Conservation (phyloP, 2,888 invertebrate genomes). For the Euzetes globulus region DNA sequence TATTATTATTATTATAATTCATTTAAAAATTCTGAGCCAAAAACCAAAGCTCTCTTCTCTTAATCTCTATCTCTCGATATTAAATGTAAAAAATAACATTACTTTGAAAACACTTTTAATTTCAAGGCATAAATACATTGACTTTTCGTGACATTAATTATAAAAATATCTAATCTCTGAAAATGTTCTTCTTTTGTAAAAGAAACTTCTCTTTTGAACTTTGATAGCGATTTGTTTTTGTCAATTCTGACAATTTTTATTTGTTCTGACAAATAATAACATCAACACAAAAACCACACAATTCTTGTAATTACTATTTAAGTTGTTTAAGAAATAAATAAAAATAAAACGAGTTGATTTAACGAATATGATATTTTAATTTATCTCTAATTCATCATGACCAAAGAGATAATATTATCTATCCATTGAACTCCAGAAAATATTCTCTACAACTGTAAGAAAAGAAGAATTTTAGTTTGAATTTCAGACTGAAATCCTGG, state of each 20-base stretch:
- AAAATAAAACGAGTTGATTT: too few species aligned
- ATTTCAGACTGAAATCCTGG: too few species aligned
- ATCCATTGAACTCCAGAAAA: too few species aligned
- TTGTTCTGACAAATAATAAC: not conserved
- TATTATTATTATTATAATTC: not conserved
- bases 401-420: too few species aligned
- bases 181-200: constrained; percentile 18
- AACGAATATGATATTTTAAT: too few species aligned
- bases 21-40: not conserved
- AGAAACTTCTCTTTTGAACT: not conserved
- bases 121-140: not conserved
- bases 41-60: not conserved
- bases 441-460: too few species aligned
- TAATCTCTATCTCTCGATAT: not conserved
- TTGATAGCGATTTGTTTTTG: not conserved
- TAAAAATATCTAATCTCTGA: not conserved
- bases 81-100: not conserved
- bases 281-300: not conserved
- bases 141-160: not conserved
- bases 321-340: too few species aligned
- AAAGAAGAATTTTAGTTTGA: too few species aligned
- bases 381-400: too few species aligned
- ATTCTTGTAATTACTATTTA: not conserved
- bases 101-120: not conserved
- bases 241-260: not conserved